Evolutionary conservation across 1,140 invertebrate genomes (phyloP), one percentile per base, ranked within the genome.

Genomic region (Drosophila sechellia): DNA sequence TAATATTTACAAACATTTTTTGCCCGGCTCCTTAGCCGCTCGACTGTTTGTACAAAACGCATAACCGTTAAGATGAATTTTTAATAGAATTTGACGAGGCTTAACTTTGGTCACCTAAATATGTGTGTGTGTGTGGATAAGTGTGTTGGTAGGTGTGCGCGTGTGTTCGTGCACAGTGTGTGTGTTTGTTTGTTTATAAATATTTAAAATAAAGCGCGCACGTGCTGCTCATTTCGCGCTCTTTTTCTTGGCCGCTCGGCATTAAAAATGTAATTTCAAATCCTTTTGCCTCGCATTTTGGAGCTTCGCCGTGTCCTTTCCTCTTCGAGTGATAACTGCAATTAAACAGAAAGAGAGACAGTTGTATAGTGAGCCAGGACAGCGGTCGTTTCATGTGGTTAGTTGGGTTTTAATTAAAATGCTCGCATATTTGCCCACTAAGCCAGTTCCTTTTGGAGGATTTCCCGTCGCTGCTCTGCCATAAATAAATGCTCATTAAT

Each of bases 61-160:
- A 86, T 86, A 81, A 86, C 83, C 79, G 79, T 86, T 86, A 87
- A 87, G 79, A 86, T 86, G 70, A 86, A 86, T 86, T 79, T 86
- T 87, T 86, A 86, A 86, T 87, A 76, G 75, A 76, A 83, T 86
- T 85, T 87, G 78, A 86, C 65, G 64, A 75, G 69, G 81, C 81
- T 59, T 57, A 53, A 53, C 69, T 75, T 57, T 57, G 27, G 54
- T 58, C 58, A 73, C 37, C 54, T 45, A 56, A 27, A 56, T 48
- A 56, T 35, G 37, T 13, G 25, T 45, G 10, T 49, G 6, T 59
- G 37, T 49, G 3, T 31, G 27, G 27, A 27, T 27, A 27, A 6
- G 8, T 15, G 39, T 54, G 25, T 52, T 27, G n/a, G 20, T 20
- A 5, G 45, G 5, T 59, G 39, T 49, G 4, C 25, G 12, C 40